A percentile compares a stretch with the other conserved stretches of the same genome.
phyloP scores from a whole-genome alignment of 2,888 invertebrate species.

The Parnassius apollo region DNA sequence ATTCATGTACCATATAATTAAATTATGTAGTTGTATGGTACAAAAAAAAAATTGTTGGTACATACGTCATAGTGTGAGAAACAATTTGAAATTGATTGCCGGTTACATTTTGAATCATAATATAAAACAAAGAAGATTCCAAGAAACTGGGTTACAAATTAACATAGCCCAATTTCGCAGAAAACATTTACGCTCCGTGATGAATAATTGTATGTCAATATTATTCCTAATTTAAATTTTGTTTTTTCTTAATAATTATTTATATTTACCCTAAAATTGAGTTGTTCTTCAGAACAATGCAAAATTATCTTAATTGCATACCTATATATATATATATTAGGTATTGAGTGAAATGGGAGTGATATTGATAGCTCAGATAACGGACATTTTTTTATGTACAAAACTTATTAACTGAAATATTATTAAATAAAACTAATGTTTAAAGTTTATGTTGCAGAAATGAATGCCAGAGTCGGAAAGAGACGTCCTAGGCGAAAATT shows the following conservation, averaged over 20 bases:
- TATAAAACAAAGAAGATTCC: constrained; percentile 22
- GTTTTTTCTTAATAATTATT: not conserved
- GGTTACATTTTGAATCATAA: constrained; percentile 2
- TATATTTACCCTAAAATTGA: not conserved
- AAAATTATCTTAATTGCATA: too few species aligned
- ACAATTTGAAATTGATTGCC: constrained; percentile 9
- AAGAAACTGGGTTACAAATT: constrained; percentile 25
- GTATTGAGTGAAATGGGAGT: too few species aligned
- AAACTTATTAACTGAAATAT: too few species aligned
- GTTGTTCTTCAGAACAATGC: too few species aligned
- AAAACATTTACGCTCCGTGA: constrained; percentile 10
- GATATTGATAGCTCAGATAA: too few species aligned
- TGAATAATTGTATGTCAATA: constrained; percentile 19
- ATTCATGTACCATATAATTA: constrained; percentile 5
- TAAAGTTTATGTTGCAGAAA: too few species aligned
- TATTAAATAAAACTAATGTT: too few species aligned
- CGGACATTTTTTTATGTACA: too few species aligned
- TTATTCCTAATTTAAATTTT: constrained; percentile 14
- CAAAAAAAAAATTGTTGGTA: constrained; percentile 10
- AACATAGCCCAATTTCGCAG: constrained; percentile 20
- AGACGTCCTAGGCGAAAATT: too few species aligned
- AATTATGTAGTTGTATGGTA: constrained; percentile 1
- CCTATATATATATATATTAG: too few species aligned
- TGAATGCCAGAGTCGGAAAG: too few species aligned
- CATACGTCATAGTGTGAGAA: constrained; percentile 3